A percentile compares a stretch with the other conserved stretches of the same genome.
Evolutionary conservation across 2,797 vertebrate genomes (phyloP).

Genomic region (Myripristis murdjan): DNA sequence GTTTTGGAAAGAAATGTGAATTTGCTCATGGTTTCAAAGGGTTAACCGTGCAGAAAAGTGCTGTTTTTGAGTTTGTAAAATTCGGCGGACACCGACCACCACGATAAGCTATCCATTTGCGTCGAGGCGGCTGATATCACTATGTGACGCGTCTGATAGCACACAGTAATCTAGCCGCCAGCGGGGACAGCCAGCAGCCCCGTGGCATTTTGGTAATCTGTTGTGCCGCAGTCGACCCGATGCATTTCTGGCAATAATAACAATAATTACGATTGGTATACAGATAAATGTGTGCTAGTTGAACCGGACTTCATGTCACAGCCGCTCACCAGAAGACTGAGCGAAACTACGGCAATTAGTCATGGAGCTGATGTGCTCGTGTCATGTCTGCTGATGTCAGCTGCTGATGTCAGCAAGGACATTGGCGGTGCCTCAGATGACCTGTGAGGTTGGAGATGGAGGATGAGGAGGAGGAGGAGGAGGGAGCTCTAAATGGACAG

Average conservation of each 20-base stretch:
- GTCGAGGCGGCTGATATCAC: too few species aligned
- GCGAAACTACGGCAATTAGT: conserved; percentile 52
- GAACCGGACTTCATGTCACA: conserved; percentile 48
- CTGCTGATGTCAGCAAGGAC: conserved; percentile 71
- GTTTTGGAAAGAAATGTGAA: too few species aligned
- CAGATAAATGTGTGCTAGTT: conserved; percentile 52
- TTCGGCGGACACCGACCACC: too few species aligned
- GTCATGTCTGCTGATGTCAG: conserved; percentile 69
- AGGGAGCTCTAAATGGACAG: conserved; percentile 47
- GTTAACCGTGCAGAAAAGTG: too few species aligned
- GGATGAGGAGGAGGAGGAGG: conserved; percentile 34
- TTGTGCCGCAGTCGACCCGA: conserved; percentile 49
- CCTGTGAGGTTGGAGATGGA: conserved; percentile 51
- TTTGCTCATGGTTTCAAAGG: too few species aligned
- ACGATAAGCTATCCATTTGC: too few species aligned
- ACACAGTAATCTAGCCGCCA: conserved; percentile 57
- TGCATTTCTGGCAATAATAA: conserved; percentile 54
- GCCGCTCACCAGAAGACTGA: conserved; percentile 44
- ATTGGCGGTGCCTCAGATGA: conserved; percentile 54
- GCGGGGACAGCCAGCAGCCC: conserved; percentile 47
- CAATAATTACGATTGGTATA: conserved; percentile 62
- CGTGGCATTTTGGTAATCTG: conserved; percentile 46
- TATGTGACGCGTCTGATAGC: neutral
- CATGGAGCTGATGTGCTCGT: conserved; percentile 53
- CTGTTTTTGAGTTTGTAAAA: too few species aligned